phyloP scores from a whole-genome alignment of 2,113 vertebrate species.

The Sebastes schlegelii region DNA sequence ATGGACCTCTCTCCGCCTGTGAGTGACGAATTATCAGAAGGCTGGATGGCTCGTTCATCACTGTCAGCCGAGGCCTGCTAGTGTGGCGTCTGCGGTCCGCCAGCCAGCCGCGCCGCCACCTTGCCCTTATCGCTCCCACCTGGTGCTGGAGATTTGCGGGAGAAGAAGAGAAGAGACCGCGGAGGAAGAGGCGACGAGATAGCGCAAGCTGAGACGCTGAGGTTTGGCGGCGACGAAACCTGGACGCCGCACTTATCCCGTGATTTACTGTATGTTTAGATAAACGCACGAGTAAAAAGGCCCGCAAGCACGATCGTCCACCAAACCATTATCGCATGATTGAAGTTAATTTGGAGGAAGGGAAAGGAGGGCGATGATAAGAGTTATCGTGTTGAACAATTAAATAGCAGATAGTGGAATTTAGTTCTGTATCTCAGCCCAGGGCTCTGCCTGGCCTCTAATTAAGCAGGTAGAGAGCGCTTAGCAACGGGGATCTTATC shows the following conservation, averaged over 20 bases:
- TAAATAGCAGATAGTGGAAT: conserved; percentile 43
- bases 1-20: conserved; percentile 78
- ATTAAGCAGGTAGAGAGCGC: conserved; percentile 67
- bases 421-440: conserved; percentile 44
- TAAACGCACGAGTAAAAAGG: conserved; percentile 26
- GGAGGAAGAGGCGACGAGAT: conserved; percentile 30
- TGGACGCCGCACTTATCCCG: background rate
- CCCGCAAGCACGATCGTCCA: conserved; percentile 17
- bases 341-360: conserved; percentile 65
- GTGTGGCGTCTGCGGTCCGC: conserved; percentile 58
- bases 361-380: conserved; percentile 41
- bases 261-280: conserved; percentile 43
- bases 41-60: conserved; percentile 80
- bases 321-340: conserved; percentile 41
- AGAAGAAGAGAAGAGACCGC: background rate
- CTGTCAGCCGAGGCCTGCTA: conserved; percentile 67
- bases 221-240: conserved; percentile 2
- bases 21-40: conserved; percentile 84
- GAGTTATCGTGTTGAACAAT: conserved; percentile 54
- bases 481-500: conserved; percentile 73
- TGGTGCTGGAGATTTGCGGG: conserved; percentile 59
- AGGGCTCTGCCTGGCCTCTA: conserved; percentile 52
- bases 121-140: conserved; percentile 68
- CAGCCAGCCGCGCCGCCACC: conserved; percentile 45
- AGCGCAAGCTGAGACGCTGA: conserved; percentile 16